Percentiles rank a stretch among this genome's conserved stretches.
phyloP scores from a whole-genome alignment of 2,797 vertebrate genomes.

The Chaunax sp. region DNA sequence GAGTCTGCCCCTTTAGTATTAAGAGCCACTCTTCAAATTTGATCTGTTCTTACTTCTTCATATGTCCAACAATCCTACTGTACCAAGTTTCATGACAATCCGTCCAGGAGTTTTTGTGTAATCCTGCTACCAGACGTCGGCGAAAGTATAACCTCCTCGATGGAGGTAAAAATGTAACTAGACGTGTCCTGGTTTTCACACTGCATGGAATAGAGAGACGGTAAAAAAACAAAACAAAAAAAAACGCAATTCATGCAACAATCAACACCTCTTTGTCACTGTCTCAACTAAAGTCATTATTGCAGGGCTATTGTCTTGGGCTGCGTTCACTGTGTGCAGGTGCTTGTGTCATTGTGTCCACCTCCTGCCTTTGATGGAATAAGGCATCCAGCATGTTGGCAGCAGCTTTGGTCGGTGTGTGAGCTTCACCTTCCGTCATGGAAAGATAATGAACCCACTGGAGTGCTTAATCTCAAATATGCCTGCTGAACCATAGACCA shows the following conservation, averaged over 20 bases:
- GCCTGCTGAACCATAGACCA: slow-evolving; percentile 57
- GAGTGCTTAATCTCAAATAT: slow-evolving; percentile 63
- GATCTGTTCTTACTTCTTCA: too few relatives aligned
- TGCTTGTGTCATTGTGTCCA: slow-evolving; percentile 19
- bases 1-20: too few relatives aligned
- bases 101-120: too few relatives aligned
- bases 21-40: too few relatives aligned
- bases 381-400: slow-evolving; percentile 21
- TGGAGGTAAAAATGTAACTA: too few relatives aligned
- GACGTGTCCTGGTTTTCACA: not conserved
- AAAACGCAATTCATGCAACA: not conserved
- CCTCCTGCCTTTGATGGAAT: slow-evolving; percentile 11
- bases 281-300: slow-evolving; percentile 19
- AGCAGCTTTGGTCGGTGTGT: slow-evolving; percentile 20
- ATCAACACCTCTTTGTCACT: slow-evolving; percentile 5
- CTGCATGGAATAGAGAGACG: not conserved
- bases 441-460: slow-evolving; percentile 63
- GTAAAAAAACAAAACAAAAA: not conserved
- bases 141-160: too few relatives aligned
- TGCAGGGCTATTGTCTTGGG: not conserved
- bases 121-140: too few relatives aligned
- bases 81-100: too few relatives aligned
- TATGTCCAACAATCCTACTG: too few relatives aligned
- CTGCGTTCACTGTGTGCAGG: not conserved
- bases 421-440: slow-evolving; percentile 64